Conservation (phyloP, 2,888 invertebrate genomes). For the Tillus elongatus region DNA sequence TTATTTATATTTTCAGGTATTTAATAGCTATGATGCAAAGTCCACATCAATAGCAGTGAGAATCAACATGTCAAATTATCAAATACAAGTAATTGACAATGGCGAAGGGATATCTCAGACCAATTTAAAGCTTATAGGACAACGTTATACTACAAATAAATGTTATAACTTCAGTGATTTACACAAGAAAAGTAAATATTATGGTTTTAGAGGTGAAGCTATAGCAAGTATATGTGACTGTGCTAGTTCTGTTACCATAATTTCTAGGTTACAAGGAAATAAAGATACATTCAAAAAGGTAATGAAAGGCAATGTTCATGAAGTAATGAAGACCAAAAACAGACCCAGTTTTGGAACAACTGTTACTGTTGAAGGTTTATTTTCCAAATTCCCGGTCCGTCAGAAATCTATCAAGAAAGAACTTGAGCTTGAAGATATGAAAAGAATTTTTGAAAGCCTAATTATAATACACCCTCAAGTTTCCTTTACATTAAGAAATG, state of each 20-base stretch:
- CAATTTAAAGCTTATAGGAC: slow-evolving; percentile 51
- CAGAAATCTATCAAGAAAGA: slow-evolving; percentile 46
- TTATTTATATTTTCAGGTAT: slow-evolving; percentile 44
- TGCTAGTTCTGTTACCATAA: slow-evolving; percentile 51
- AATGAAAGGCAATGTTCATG: slow-evolving; percentile 30
- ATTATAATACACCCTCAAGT: slow-evolving; percentile 56
- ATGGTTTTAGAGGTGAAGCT: slow-evolving; percentile 62
- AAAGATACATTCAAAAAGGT: slow-evolving; percentile 50
- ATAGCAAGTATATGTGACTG: slow-evolving; percentile 53
- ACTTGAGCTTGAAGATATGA: slow-evolving; percentile 52
- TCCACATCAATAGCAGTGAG: slow-evolving; percentile 62
- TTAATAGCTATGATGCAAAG: slow-evolving; percentile 62
- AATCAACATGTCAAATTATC: slow-evolving; percentile 50
- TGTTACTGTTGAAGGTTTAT: slow-evolving; percentile 56
- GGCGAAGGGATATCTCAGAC: slow-evolving; percentile 54
- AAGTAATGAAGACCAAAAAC: slow-evolving; percentile 31
- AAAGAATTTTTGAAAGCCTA: slow-evolving; percentile 49
- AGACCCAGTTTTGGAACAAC: slow-evolving; percentile 65
- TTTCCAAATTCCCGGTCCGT: slow-evolving; percentile 55
- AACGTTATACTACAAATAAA: slow-evolving; percentile 58
- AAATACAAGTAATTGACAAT: slow-evolving; percentile 70
- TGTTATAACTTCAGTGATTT: slow-evolving; percentile 47
- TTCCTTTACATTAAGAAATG: slow-evolving; percentile 62
- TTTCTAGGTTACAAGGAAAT: slow-evolving; percentile 43
- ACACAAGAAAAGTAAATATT: slow-evolving; percentile 45